A percentile compares a stretch with the other conserved stretches of the same genome.
These are phyloP conservation scores for Aphelinus certus DNA, from an alignment of 1,140 invertebrate species.

Conservation along the genomic window DNA sequence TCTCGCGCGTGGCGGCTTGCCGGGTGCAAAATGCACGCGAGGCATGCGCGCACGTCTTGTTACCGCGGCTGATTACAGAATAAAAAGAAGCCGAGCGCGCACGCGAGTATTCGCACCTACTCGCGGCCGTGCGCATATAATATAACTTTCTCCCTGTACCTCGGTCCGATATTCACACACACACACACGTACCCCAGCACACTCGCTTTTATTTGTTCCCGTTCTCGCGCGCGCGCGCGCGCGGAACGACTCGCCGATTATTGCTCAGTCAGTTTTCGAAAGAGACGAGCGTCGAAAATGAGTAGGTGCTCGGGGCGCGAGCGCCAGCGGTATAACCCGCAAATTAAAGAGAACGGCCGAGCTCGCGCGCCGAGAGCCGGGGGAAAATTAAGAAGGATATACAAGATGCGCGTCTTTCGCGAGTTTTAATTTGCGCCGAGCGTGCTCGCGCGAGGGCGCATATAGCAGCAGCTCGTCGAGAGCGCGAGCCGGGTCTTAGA, in stretches of 20 bases:
- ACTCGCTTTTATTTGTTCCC: slow-evolving; percentile 24
- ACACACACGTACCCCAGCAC: neutral
- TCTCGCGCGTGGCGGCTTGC: too few species aligned
- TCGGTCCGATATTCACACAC: too few species aligned
- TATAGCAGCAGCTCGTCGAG: neutral
- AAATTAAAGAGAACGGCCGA: slow-evolving; percentile 37
- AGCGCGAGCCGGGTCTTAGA: neutral
- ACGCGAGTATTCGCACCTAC: too few species aligned
- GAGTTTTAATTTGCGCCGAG: slow-evolving; percentile 18
- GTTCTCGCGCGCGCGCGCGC: neutral
- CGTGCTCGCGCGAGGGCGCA: neutral
- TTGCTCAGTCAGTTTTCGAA: slow-evolving; percentile 4
- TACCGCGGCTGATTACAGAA: too few species aligned
- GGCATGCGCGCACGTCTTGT: too few species aligned
- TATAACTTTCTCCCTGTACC: too few species aligned
- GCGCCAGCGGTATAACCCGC: neutral
- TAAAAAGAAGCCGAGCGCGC: too few species aligned
- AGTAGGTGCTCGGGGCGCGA: slow-evolving; percentile 19
- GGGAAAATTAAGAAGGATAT: slow-evolving; percentile 36
- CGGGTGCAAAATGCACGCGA: too few species aligned
- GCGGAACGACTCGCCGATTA: slow-evolving; percentile 21
- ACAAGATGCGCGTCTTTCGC: slow-evolving; percentile 18
- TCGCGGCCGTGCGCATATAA: too few species aligned
- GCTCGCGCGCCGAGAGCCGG: neutral
- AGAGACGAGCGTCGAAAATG: slow-evolving; percentile 23